Conservation (phyloP, 53 echinoderm and acorn worm species). For the Echinarachnius parma region DNA sequence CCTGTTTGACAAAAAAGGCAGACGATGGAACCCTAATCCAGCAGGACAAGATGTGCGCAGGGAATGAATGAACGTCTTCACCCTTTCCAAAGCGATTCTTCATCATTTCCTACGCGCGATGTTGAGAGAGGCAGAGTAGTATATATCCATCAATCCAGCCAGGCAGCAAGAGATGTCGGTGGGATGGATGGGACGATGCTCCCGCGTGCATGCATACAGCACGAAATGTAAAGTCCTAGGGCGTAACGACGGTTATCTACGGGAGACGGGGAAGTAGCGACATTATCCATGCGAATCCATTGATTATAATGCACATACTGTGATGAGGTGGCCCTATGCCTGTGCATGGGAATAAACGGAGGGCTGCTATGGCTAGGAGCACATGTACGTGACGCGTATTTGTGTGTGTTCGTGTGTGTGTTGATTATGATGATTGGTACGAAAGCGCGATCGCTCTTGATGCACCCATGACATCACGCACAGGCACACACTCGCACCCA, state of each 20-base stretch:
- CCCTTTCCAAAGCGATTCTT: conserved; percentile 10
- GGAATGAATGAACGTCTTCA: not conserved
- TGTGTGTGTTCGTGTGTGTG: not conserved
- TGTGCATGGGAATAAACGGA: not conserved
- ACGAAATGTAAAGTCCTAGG: too few relatives aligned
- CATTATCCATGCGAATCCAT: conserved; percentile 34
- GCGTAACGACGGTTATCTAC: conserved; percentile 43
- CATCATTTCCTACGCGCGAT: conserved; percentile 11
- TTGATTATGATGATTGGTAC: too few relatives aligned
- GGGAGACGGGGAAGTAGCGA: conserved; percentile 42
- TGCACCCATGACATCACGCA: too few relatives aligned
- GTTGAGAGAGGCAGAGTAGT: too few relatives aligned
- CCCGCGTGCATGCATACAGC: too few relatives aligned
- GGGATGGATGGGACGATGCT: conserved; percentile 33
- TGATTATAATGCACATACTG: conserved; percentile 40
- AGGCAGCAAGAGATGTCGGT: conserved; percentile 3
- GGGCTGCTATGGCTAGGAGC: not conserved
- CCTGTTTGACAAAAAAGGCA: too few relatives aligned
- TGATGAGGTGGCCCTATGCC: too few relatives aligned
- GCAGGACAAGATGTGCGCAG: not conserved
- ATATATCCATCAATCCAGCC: conserved; percentile 34
- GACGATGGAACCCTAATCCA: too few relatives aligned
- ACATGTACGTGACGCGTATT: conserved; percentile 20
- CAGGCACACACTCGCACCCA: too few relatives aligned
- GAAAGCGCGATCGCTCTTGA: too few relatives aligned